phyloP scores from a whole-genome alignment of 2,113 vertebrate genomes.

The Calidris pugnax region DNA sequence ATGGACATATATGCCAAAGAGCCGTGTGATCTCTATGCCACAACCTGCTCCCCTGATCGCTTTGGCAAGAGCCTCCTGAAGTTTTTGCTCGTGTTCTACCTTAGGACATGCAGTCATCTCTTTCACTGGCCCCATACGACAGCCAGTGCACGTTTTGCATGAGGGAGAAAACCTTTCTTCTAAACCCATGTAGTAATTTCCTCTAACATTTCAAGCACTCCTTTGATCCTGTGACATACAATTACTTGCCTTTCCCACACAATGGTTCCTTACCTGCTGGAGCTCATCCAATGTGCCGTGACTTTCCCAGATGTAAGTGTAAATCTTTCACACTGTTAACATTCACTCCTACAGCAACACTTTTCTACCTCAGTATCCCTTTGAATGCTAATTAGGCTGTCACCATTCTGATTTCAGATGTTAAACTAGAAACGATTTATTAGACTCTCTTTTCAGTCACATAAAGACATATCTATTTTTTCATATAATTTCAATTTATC shows the following conservation, averaged over 20 bases:
- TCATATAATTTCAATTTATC: neutral
- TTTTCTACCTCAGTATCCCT: neutral
- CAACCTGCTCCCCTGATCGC: neutral
- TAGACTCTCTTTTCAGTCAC: neutral
- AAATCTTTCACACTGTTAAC: slow-evolving; percentile 35
- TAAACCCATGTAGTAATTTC: slow-evolving; percentile 14
- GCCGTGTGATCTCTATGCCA: neutral
- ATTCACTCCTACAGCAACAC: neutral
- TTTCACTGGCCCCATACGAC: rapidly evolving
- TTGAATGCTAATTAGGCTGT: slow-evolving; percentile 33
- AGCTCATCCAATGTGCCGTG: slow-evolving; percentile 12
- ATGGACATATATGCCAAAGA: neutral
- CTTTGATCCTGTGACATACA: slow-evolving; percentile 2
- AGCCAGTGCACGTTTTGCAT: neutral
- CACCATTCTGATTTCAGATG: neutral
- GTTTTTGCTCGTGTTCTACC: neutral
- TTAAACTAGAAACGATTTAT: neutral
- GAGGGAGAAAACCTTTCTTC: slow-evolving; percentile 3
- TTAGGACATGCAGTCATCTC: neutral
- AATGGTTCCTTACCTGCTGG: slow-evolving; percentile 19
- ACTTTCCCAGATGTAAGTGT: slow-evolving; percentile 12
- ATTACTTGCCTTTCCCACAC: slow-evolving; percentile 1
- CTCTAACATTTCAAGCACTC: neutral
- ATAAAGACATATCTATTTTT: neutral
- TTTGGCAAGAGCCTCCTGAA: neutral